Conservation (phyloP, 2,888 invertebrate genomes). For the Synanthedon myopaeformis region DNA sequence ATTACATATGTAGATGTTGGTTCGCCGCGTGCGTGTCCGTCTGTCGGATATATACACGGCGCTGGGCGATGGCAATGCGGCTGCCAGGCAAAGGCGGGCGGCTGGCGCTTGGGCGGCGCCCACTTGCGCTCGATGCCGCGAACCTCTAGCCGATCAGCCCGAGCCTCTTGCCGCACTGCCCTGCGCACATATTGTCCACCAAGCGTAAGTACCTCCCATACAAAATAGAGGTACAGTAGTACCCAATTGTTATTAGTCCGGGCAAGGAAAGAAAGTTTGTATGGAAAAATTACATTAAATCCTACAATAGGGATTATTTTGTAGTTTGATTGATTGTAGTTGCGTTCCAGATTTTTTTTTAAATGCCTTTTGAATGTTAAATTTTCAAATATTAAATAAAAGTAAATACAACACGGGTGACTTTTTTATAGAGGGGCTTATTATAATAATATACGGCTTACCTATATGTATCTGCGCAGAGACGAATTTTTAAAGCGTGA, state of each 20-base stretch:
- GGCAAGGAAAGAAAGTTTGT: no score
- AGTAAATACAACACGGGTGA: no score
- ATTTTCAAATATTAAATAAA: no score
- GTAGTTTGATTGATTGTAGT: no score
- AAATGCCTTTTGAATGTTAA: no score
- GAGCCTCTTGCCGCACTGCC: slow-evolving; percentile 80
- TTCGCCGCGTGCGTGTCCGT: slow-evolving; percentile 82
- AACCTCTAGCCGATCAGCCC: slow-evolving; percentile 72
- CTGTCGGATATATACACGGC: slow-evolving; percentile 85
- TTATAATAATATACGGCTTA: not conserved
- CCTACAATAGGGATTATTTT: no score
- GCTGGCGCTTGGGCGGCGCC: slow-evolving; percentile 77
- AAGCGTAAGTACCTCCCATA: slow-evolving; percentile 68
- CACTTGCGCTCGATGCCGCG: slow-evolving; percentile 85
- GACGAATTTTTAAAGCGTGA: no score
- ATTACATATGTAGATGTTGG: slow-evolving; percentile 80
- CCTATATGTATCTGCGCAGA: not conserved
- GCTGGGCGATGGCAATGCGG: slow-evolving; percentile 84
- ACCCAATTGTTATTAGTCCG: no score
- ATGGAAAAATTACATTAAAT: no score
- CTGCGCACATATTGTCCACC: slow-evolving; percentile 89
- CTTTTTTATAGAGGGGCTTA: no score
- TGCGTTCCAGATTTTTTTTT: no score
- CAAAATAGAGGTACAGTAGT: no score
- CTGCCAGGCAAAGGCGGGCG: slow-evolving; percentile 79